Conservation (phyloP, 53 echinoderm and acorn worm species). For the Zoroaster sp. region DNA sequence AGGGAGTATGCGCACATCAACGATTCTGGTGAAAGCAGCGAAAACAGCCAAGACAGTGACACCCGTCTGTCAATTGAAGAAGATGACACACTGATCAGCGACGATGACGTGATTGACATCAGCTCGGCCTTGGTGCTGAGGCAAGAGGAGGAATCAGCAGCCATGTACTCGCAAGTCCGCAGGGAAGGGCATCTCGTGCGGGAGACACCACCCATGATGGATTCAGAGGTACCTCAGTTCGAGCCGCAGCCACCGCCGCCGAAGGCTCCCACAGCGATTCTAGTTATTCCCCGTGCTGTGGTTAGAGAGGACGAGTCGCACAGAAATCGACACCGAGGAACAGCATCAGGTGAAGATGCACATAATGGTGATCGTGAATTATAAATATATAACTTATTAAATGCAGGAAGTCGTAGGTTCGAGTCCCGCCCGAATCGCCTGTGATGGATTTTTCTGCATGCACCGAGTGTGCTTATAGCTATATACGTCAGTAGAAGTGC, state of each 20-base stretch:
- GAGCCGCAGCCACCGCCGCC: slow-evolving; percentile 49
- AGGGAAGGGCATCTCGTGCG: neutral
- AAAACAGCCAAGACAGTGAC: slow-evolving; percentile 7
- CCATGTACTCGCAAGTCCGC: neutral
- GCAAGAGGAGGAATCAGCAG: neutral
- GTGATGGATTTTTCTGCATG: no score
- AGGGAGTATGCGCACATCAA: neutral
- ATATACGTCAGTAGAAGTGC: no score
- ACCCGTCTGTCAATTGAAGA: neutral
- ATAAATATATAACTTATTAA: no score
- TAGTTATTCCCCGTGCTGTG: slow-evolving; percentile 37
- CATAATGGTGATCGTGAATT: neutral
- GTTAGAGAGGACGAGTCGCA: neutral
- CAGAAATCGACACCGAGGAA: neutral
- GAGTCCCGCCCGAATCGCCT: no score
- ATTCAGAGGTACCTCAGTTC: neutral
- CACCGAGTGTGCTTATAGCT: no score
- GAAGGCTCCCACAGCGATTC: neutral
- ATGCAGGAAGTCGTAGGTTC: no score
- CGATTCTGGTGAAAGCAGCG: neutral
- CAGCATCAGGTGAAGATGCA: neutral
- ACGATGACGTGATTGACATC: neutral
- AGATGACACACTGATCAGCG: neutral
- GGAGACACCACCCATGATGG: neutral
- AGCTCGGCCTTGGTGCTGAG: no score